phyloP scores from a whole-genome alignment of 2,888 invertebrate genomes.

The Stictocephala bisonia region DNA sequence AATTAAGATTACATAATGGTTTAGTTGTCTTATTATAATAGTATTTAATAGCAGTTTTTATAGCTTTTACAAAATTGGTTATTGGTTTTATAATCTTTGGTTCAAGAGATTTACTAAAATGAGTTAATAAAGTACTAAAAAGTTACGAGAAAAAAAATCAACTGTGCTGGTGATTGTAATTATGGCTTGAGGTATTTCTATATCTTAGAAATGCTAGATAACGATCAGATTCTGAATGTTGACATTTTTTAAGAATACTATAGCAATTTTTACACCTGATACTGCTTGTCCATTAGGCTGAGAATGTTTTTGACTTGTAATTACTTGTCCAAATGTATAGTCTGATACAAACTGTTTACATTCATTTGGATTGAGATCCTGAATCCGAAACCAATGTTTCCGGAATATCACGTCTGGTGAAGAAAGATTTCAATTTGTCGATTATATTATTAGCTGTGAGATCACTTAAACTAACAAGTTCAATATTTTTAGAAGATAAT shows the following conservation, averaged over 20 bases:
- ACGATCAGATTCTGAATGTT: slow-evolving; percentile 30
- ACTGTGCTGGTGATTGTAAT: slow-evolving; percentile 19
- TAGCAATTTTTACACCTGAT: slow-evolving; percentile 25
- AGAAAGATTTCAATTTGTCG: slow-evolving; percentile 35
- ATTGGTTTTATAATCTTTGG: background rate
- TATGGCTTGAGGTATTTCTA: slow-evolving; percentile 24
- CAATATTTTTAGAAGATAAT: slow-evolving; percentile 50
- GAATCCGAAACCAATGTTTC: slow-evolving; percentile 19
- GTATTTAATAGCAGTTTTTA: background rate
- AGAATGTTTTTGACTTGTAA: slow-evolving; percentile 26
- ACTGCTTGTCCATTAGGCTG: slow-evolving; percentile 43
- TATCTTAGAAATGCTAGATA: slow-evolving; percentile 34
- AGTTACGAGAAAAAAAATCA: slow-evolving; percentile 9
- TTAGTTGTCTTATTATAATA: too few relatives aligned
- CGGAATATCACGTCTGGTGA: slow-evolving; percentile 30
- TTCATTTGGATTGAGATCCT: slow-evolving; percentile 34
- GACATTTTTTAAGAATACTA: slow-evolving; percentile 46
- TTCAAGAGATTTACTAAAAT: slow-evolving; percentile 5
- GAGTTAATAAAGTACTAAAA: slow-evolving; percentile 1
- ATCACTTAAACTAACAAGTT: slow-evolving; percentile 27
- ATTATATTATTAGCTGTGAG: slow-evolving; percentile 34
- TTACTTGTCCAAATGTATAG: slow-evolving; percentile 21
- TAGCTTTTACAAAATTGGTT: background rate
- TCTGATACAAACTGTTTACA: slow-evolving; percentile 27
- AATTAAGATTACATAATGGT: too few relatives aligned